phyloP scores from a whole-genome alignment of 2,797 vertebrate genomes.

The Phyllotis vaccarum region DNA sequence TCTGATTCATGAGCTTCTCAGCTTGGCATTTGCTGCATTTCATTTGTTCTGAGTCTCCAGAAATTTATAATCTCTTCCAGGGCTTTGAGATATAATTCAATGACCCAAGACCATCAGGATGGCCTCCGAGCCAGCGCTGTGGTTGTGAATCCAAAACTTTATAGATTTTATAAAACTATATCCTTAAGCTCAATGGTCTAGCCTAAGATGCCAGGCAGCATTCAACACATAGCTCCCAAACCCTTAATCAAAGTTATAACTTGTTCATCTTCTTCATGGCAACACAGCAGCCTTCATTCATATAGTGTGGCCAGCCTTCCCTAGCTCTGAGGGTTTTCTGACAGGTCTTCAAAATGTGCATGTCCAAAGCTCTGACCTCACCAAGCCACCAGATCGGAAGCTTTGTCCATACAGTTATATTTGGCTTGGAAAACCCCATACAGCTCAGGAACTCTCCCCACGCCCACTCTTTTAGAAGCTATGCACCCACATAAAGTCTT shows the following conservation, averaged over 20 bases:
- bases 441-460: conserved; percentile 40
- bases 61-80: neutral
- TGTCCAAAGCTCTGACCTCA: neutral
- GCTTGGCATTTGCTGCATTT: neutral
- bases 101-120: neutral
- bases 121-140: neutral
- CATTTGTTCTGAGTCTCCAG: neutral
- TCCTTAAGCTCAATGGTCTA: neutral
- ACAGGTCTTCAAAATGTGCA: neutral
- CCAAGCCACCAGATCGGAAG: conserved; percentile 26
- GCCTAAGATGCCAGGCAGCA: neutral
- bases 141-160: neutral
- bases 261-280: neutral
- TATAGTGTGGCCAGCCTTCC: neutral
- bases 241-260: conserved; percentile 14
- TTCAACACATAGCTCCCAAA: neutral
- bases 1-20: neutral
- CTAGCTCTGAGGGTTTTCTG: conserved; percentile 2
- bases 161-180: neutral
- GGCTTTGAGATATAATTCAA: neutral
- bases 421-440: conserved; percentile 24
- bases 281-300: neutral
- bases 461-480: conserved; percentile 61
- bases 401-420: conserved; percentile 7
- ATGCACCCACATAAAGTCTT: conserved; percentile 50